Evolutionary conservation across 64 coral and sea anemone species (phyloP).

Genomic region (Montipora foliosa): DNA sequence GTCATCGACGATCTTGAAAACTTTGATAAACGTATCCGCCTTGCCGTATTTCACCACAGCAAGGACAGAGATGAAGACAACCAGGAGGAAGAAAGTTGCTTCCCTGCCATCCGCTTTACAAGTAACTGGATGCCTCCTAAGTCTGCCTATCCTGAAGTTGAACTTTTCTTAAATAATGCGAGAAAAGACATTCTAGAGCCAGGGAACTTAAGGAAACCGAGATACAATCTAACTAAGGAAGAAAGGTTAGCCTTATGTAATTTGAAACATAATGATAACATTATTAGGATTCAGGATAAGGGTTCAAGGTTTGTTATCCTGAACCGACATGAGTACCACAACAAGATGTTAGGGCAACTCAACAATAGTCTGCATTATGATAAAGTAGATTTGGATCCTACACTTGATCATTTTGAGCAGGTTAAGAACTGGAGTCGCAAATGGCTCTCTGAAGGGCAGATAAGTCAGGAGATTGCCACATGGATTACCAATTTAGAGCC

Average conservation of each 20-base stretch:
- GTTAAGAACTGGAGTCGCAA: slow-evolving; percentile 26
- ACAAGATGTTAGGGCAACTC: neutral
- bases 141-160: no score
- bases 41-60: no score
- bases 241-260: slow-evolving; percentile 10
- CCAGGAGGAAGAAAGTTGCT: no score
- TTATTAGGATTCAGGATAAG: slow-evolving; percentile 54
- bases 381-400: slow-evolving; percentile 7
- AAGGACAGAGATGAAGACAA: no score
- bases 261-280: slow-evolving; percentile 41
- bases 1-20: neutral
- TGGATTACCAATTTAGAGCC: slow-evolving; percentile 25
- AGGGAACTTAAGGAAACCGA: slow-evolving; percentile 35
- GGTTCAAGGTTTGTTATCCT: neutral
- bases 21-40: no score
- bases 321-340: neutral
- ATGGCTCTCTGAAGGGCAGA: slow-evolving; percentile 10
- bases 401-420: neutral
- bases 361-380: neutral
- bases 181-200: slow-evolving; percentile 8
- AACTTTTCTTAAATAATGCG: neutral
- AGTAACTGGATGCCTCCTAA: no score
- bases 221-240: slow-evolving; percentile 22
- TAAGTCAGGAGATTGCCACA: slow-evolving; percentile 31
- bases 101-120: no score